phyloP scores from a whole-genome alignment of 1,140 invertebrate species.

The Drosophila grimshawi region DNA sequence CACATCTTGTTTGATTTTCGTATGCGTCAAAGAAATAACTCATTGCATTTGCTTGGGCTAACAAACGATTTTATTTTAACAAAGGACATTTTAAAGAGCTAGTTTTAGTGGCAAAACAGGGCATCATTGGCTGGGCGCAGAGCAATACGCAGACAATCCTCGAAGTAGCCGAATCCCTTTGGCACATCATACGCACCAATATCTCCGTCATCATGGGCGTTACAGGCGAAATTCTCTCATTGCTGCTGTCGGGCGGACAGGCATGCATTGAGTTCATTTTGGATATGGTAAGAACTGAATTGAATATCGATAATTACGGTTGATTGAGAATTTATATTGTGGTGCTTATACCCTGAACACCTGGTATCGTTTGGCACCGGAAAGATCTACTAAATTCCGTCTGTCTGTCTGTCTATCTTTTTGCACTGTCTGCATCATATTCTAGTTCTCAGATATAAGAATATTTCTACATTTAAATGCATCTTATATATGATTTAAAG shows the following conservation, averaged over 20 bases:
- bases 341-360: too few relatives aligned
- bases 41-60: constrained; percentile 81
- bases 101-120: constrained; percentile 85
- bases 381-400: too few relatives aligned
- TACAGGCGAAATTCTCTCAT: constrained; percentile 93
- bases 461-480: too few relatives aligned
- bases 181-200: constrained; percentile 96
- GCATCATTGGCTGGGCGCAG: constrained; percentile 92
- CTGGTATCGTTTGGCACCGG: too few relatives aligned
- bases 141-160: constrained; percentile 96
- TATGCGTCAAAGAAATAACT: constrained; percentile 71
- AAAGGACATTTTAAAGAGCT: constrained; percentile 85
- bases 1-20: constrained; percentile 42
- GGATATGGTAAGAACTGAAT: constrained; percentile 89
- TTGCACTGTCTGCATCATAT: too few relatives aligned
- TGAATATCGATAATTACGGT: too few relatives aligned
- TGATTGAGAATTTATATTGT: too few relatives aligned
- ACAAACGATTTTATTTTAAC: constrained; percentile 82
- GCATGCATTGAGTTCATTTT: constrained; percentile 97
- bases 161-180: constrained; percentile 96
- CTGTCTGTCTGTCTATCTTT: too few relatives aligned
- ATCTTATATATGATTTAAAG: too few relatives aligned
- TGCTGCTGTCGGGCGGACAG: constrained; percentile 96
- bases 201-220: constrained; percentile 95
- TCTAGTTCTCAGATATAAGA: too few relatives aligned